These are phyloP conservation scores for Ephydatia muelleri DNA, from an alignment of 37 sponge, comb jelly and placozoan genomes.

Conservation along the genomic window DNA sequence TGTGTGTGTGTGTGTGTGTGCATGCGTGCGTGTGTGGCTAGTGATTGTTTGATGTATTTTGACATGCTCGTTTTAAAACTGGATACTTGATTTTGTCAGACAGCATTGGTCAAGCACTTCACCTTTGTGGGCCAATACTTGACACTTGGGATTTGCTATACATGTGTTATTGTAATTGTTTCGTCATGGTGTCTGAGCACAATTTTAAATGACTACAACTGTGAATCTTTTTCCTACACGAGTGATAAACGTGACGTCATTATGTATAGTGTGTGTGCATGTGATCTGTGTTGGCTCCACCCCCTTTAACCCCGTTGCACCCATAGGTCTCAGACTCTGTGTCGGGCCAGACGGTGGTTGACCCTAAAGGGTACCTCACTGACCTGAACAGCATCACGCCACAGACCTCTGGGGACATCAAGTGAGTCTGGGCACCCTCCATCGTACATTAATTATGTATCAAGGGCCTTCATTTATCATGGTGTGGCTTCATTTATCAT, in stretches of 20 bases:
- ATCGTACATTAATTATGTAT: neutral
- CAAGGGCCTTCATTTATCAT: neutral
- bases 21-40: neutral
- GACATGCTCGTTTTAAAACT: too few relatives aligned
- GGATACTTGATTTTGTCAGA: too few relatives aligned
- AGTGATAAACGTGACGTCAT: too few relatives aligned
- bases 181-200: neutral
- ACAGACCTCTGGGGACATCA: conserved; percentile 84
- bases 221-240: too few relatives aligned
- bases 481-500: neutral
- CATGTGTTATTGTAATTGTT: too few relatives aligned
- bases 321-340: conserved; percentile 95
- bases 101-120: too few relatives aligned
- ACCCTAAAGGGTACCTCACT: conserved; percentile 97
- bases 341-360: conserved; percentile 97
- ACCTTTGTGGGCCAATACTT: too few relatives aligned
- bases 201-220: neutral
- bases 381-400: conserved; percentile 97
- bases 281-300: neutral
- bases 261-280: too few relatives aligned
- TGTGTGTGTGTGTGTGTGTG: neutral
- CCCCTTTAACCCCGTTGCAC: neutral
- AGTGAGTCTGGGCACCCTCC: conserved; percentile 63
- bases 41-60: too few relatives aligned
- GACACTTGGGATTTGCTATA: too few relatives aligned